Evolutionary conservation across 1,140 invertebrate species (phyloP).

Genomic region (Drosophila triauraria): DNA sequence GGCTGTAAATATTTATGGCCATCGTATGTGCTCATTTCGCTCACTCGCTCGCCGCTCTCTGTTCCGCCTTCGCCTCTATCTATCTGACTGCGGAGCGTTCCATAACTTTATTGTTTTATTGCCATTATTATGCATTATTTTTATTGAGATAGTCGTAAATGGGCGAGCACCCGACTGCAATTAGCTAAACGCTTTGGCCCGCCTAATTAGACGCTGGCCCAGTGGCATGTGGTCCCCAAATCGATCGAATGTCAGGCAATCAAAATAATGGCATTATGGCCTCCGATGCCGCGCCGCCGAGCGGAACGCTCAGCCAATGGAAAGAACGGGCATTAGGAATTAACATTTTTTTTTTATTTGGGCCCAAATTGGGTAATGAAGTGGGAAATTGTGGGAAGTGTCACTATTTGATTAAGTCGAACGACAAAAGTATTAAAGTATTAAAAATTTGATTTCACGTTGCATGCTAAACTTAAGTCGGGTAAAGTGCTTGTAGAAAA

Average conservation of each 20-base stretch:
- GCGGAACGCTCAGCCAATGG: slow-evolving; percentile 21
- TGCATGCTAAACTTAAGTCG: not conserved
- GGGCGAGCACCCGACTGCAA: slow-evolving; percentile 51
- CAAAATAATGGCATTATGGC: slow-evolving; percentile 48
- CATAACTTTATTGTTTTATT: slow-evolving; percentile 82
- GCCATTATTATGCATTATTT: slow-evolving; percentile 80
- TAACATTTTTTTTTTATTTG: not conserved
- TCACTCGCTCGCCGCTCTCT: slow-evolving; percentile 11
- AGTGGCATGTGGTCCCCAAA: slow-evolving; percentile 39
- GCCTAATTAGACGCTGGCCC: slow-evolving; percentile 57
- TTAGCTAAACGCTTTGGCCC: slow-evolving; percentile 65
- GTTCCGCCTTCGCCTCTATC: slow-evolving; percentile 10
- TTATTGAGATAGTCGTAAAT: slow-evolving; percentile 80
- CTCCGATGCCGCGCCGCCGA: slow-evolving; percentile 18
- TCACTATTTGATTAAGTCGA: slow-evolving; percentile 17
- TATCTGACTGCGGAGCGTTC: slow-evolving; percentile 42
- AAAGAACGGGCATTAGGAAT: slow-evolving; percentile 7
- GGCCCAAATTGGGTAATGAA: slow-evolving; percentile 29
- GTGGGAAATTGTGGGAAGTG: slow-evolving; percentile 33
- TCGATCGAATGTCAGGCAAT: slow-evolving; percentile 54
- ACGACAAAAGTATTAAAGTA: not conserved
- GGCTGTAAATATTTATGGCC: slow-evolving; percentile 81
- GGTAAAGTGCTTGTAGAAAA: no score
- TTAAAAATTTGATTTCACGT: not conserved
- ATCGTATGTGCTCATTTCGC: slow-evolving; percentile 46